phyloP scores from a whole-genome alignment of 2,888 invertebrate species.

The Nephrocerus scutellatus region DNA sequence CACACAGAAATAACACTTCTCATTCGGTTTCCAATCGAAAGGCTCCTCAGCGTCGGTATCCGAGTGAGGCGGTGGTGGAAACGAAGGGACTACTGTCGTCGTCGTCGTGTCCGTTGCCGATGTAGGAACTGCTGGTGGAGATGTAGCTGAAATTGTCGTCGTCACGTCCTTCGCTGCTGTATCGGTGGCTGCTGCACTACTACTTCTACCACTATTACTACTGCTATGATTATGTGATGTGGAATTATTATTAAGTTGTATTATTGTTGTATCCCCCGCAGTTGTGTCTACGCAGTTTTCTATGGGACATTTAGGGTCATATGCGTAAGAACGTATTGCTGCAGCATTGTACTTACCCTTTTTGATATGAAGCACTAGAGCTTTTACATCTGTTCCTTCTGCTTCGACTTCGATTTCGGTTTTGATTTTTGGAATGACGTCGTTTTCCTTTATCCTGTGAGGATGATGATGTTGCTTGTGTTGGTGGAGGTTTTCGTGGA shows the following conservation, averaged over 20 bases:
- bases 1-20: constrained; percentile 79
- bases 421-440: constrained; percentile 16
- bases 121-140: no score
- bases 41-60: constrained; percentile 35
- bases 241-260: constrained; percentile 3
- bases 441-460: constrained; percentile 14
- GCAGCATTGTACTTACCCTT: no score
- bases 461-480: constrained; percentile 15
- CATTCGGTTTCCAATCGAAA: constrained; percentile 73
- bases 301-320: no score
- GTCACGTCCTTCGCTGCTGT: no score
- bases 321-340: no score
- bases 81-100: constrained; percentile 31
- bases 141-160: no score
- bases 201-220: no score
- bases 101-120: constrained; percentile 31
- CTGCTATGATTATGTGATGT: background rate
- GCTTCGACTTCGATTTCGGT: constrained; percentile 14
- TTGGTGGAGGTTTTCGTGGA: constrained; percentile 19
- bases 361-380: constrained; percentile 16
- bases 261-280: constrained; percentile 7
- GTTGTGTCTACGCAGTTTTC: no score
- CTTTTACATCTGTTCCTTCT: constrained; percentile 11
- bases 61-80: constrained; percentile 35
- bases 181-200: no score